phyloP scores from a whole-genome alignment of 1,140 invertebrate genomes.

The Homalodisca vitripennis region DNA sequence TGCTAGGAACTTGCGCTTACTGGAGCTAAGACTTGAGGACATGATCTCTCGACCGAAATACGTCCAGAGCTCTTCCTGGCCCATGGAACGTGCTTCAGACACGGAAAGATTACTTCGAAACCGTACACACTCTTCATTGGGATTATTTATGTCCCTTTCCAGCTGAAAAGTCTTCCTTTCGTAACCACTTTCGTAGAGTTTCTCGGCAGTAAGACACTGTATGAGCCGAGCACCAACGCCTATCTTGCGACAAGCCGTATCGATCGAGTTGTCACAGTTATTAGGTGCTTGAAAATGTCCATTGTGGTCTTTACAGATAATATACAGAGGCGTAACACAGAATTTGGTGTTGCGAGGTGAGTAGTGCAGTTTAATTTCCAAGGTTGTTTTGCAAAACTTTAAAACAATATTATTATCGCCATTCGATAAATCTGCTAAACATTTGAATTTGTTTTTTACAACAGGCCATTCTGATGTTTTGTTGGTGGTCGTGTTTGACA shows the following conservation, averaged over 20 bases:
- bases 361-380: slow-evolving; percentile 31
- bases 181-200: slow-evolving; percentile 77
- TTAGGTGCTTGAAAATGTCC: slow-evolving; percentile 76
- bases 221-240: slow-evolving; percentile 74
- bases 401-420: slow-evolving; percentile 37
- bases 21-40: slow-evolving; percentile 60
- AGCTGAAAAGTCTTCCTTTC: slow-evolving; percentile 80
- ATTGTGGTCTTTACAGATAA: slow-evolving; percentile 72
- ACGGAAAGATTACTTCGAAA: slow-evolving; percentile 71
- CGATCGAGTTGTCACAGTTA: slow-evolving; percentile 64
- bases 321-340: slow-evolving; percentile 66
- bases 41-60: slow-evolving; percentile 77
- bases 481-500: slow-evolving; percentile 24
- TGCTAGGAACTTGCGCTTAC: slow-evolving; percentile 78
- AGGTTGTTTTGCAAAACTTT: slow-evolving; percentile 22
- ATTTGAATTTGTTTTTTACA: slow-evolving; percentile 36
- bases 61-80: slow-evolving; percentile 80
- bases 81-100: slow-evolving; percentile 67
- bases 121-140: slow-evolving; percentile 60
- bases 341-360: slow-evolving; percentile 33
- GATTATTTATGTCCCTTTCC: slow-evolving; percentile 56
- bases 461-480: slow-evolving; percentile 33
- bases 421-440: slow-evolving; percentile 35
- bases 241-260: slow-evolving; percentile 74
- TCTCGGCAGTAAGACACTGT: slow-evolving; percentile 85